A percentile compares a stretch with the other conserved stretches of the same genome.
These are phyloP conservation scores for Parochlus steinenii DNA, from an alignment of 2,888 invertebrate genomes.

Conservation along the genomic window DNA sequence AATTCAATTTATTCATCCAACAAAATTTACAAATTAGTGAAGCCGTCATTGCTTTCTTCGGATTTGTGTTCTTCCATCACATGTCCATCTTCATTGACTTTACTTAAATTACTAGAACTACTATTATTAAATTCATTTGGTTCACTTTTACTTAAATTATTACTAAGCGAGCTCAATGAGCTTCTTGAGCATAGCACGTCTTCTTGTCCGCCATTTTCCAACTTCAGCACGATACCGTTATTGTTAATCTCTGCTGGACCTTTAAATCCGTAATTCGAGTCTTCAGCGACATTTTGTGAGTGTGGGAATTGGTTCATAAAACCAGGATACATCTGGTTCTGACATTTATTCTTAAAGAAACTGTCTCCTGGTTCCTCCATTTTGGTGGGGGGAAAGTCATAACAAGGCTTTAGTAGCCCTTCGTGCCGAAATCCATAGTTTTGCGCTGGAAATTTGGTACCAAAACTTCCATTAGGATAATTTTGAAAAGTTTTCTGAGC, in stretches of 20 bases:
- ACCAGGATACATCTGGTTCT: conserved; percentile 4
- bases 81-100: conserved; percentile 5
- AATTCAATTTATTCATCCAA: no score
- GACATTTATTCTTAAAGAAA: conserved; percentile 3
- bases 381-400: conserved; percentile 7
- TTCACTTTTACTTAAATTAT: conserved; percentile 11
- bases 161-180: no score
- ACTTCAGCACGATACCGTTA: conserved; percentile 9
- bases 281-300: conserved; percentile 8
- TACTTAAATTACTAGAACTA: conserved; percentile 7
- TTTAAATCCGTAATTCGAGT: conserved; percentile 4
- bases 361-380: conserved; percentile 5
- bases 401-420: conserved; percentile 11
- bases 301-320: conserved; percentile 12
- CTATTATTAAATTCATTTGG: conserved; percentile 13
- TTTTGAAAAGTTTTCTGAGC: conserved; percentile 11
- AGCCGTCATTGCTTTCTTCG: conserved; percentile 11
- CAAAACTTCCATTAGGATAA: conserved; percentile 10
- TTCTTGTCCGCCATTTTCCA: conserved; percentile 8
- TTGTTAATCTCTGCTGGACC: conserved; percentile 8
- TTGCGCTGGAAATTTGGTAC: conserved; percentile 6
- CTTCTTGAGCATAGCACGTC: conserved; percentile 7
- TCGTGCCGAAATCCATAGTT: conserved; percentile 9
- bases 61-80: conserved; percentile 9
- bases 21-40: conserved; percentile 13